Conservation (phyloP, 2,113 vertebrate species). For the Machaerirhynchus nigripectus region DNA sequence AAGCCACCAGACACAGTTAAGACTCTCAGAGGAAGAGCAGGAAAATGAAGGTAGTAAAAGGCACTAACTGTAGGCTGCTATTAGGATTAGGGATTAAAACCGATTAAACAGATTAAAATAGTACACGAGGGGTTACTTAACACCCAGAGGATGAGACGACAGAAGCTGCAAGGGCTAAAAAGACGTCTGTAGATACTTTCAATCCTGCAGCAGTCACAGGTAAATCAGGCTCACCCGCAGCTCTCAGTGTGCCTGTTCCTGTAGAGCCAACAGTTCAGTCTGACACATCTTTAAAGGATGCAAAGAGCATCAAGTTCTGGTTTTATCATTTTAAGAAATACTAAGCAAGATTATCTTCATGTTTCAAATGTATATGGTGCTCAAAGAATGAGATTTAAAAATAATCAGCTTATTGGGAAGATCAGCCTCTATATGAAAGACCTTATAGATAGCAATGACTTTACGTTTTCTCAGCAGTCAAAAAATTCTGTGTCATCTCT, state of each 20-base stretch:
- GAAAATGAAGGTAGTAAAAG: neutral
- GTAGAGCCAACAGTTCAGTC: accelerated
- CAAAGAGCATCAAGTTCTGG: neutral
- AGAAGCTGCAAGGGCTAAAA: neutral
- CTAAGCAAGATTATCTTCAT: slow-evolving; percentile 15
- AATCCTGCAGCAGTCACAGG: neutral
- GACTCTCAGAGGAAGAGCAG: neutral
- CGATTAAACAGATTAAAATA: slow-evolving; percentile 43
- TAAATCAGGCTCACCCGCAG: neutral
- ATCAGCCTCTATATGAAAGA: neutral
- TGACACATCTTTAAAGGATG: neutral
- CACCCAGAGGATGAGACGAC: neutral
- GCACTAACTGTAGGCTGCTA: neutral
- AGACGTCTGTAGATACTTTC: neutral
- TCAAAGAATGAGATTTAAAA: slow-evolving; percentile 15
- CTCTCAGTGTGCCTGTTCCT: neutral
- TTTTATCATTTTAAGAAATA: neutral
- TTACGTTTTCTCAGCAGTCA: neutral
- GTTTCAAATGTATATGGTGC: neutral
- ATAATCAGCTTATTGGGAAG: slow-evolving; percentile 9
- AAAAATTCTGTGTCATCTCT: neutral
- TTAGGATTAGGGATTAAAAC: slow-evolving; percentile 17
- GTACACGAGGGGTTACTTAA: neutral
- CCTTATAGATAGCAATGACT: neutral
- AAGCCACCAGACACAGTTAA: neutral